Evolutionary conservation across 2,888 invertebrate genomes (phyloP).

Genomic region (Pinctada fucata): DNA sequence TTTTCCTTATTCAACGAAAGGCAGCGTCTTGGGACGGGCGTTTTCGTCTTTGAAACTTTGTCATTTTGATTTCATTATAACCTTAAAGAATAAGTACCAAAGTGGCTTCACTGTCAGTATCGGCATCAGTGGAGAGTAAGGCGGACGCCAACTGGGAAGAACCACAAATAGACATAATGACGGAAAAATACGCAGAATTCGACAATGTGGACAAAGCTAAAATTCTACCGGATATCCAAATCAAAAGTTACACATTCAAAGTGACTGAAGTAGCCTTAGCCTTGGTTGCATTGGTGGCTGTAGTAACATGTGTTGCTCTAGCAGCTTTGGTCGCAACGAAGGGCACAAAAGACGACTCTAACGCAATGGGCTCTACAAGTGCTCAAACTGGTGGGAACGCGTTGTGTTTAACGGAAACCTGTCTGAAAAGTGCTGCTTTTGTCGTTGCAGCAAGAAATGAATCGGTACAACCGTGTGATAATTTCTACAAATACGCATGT

Average conservation of each 20-base stretch:
- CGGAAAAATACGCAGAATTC: constrained; percentile 60
- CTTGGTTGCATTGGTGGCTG: constrained; percentile 45
- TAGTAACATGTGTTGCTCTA: constrained; percentile 58
- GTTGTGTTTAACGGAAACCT: constrained; percentile 55
- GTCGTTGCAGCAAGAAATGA: constrained; percentile 61
- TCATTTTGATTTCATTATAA: no score
- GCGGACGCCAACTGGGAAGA: neutral
- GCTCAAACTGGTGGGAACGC: constrained; percentile 43
- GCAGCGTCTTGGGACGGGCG: no score
- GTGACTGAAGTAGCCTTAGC: constrained; percentile 60
- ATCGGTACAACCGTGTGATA: constrained; percentile 78
- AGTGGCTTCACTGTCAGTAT: constrained; percentile 5
- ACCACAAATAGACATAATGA: constrained; percentile 45
- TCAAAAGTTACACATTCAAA: constrained; percentile 52
- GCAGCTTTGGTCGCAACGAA: constrained; percentile 57
- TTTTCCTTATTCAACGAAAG: no score
- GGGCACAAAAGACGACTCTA: constrained; percentile 1
- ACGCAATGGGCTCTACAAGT: constrained; percentile 25
- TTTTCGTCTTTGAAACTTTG: no score
- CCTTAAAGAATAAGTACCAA: neutral
- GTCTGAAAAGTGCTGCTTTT: constrained; percentile 60
- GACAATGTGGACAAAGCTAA: constrained; percentile 56
- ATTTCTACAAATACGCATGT: constrained; percentile 75
- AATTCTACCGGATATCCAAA: constrained; percentile 54
- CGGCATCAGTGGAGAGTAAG: neutral